A percentile compares a stretch with the other conserved stretches of the same genome.
phyloP scores from a whole-genome alignment of 2,888 invertebrate species.

The Mactromeris polynyma region DNA sequence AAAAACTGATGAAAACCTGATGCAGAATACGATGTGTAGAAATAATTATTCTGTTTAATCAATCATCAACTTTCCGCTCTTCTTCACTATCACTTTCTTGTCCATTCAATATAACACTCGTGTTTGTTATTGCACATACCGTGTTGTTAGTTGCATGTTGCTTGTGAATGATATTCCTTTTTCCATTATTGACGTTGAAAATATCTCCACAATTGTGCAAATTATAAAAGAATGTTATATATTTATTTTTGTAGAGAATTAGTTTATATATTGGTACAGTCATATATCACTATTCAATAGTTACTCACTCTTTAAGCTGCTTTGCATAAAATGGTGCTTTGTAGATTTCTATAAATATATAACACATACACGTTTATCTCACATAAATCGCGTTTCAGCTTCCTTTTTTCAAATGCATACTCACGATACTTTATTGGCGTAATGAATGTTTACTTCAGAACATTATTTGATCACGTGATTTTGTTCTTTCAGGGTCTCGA shows the following conservation, averaged over 20 bases:
- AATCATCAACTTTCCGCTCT: too few species aligned
- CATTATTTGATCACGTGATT: background rate
- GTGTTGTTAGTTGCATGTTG: background rate
- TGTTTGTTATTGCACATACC: background rate
- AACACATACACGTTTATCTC: background rate
- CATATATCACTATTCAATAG: background rate
- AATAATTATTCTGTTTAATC: too few species aligned
- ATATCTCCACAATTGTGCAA: too few species aligned
- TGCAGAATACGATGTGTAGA: too few species aligned
- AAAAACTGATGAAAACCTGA: too few species aligned
- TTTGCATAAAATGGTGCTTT: background rate
- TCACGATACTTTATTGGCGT: background rate
- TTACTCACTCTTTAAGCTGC: background rate
- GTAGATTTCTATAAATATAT: background rate
- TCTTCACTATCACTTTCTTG: too few species aligned
- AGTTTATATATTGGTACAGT: too few species aligned
- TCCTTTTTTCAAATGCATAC: background rate
- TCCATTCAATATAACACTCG: too few species aligned
- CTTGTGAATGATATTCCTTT: background rate
- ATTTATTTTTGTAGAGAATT: too few species aligned
- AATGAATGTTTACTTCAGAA: background rate
- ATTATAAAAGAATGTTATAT: too few species aligned
- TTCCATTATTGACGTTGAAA: too few species aligned
- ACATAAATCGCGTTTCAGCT: background rate
- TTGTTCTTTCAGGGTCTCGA: constrained; percentile 82